Conservation (phyloP, 2,888 invertebrate species). For the Periphyllus acericola region DNA sequence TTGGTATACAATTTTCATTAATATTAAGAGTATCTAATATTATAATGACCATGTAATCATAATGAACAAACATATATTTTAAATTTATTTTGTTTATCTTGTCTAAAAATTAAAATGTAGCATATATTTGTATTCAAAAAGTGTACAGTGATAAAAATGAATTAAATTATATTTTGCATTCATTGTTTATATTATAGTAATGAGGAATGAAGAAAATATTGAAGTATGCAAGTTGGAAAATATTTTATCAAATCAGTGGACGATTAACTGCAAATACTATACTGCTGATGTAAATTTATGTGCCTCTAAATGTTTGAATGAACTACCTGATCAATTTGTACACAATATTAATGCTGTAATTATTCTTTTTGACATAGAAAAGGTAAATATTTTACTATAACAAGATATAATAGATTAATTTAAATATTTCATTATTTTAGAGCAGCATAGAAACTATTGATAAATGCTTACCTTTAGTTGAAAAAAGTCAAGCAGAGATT, state of each 20-base stretch:
- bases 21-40: too few species aligned
- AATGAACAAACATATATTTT: too few species aligned
- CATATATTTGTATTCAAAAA: too few species aligned
- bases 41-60: too few species aligned
- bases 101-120: too few species aligned
- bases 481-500: conserved; percentile 46
- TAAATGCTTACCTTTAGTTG: conserved; percentile 45
- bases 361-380: conserved; percentile 40
- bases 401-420: background rate
- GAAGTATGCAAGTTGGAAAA: conserved; percentile 39
- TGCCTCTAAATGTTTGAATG: conserved; percentile 34
- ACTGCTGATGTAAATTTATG: conserved; percentile 53
- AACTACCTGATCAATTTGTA: conserved; percentile 48
- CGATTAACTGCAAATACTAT: conserved; percentile 53
- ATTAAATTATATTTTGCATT: background rate
- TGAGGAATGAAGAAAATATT: conserved; percentile 51
- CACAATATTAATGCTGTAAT: conserved; percentile 49
- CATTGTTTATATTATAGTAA: conserved; percentile 28
- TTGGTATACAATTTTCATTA: too few species aligned
- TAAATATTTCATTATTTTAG: conserved; percentile 9
- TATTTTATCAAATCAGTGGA: conserved; percentile 39
- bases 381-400: conserved; percentile 41
- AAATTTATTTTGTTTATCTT: too few species aligned
- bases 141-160: too few species aligned
- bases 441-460: conserved; percentile 22